phyloP scores from a whole-genome alignment of 2,113 vertebrate species.

The Pituophis catenifer region DNA sequence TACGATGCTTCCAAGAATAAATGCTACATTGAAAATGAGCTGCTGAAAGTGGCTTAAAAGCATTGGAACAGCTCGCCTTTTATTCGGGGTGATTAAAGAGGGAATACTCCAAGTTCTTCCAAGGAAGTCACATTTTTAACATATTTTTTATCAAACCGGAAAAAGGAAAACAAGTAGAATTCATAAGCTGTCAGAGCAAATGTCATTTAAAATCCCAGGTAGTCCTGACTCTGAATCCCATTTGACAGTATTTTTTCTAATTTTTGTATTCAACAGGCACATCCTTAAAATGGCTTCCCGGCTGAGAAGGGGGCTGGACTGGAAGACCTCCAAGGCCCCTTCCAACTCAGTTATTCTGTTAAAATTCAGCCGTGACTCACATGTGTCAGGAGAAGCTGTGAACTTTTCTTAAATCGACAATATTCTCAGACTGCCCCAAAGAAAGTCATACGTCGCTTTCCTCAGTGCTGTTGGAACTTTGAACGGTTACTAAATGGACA shows the following conservation, averaged over 20 bases:
- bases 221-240: background rate
- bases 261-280: background rate
- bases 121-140: background rate
- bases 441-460: background rate
- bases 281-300: background rate
- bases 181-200: background rate
- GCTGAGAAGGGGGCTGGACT: no score
- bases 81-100: background rate
- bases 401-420: background rate
- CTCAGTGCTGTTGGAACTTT: no score
- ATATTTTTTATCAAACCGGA: background rate
- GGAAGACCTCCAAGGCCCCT: background rate
- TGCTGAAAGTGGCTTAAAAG: background rate
- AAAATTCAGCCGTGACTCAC: background rate
- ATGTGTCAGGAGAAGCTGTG: background rate
- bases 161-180: no score
- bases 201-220: background rate
- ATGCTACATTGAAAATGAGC: constrained; percentile 16
- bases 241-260: background rate
- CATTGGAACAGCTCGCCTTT: background rate
- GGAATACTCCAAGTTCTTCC: background rate
- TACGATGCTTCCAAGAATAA: background rate
- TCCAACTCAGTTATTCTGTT: background rate
- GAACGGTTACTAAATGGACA: no score
- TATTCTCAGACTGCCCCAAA: background rate